Evolutionary conservation across 2,888 invertebrate genomes (phyloP), one percentile per base, ranked within the genome.

Genomic region (Cheilosia variabilis): DNA sequence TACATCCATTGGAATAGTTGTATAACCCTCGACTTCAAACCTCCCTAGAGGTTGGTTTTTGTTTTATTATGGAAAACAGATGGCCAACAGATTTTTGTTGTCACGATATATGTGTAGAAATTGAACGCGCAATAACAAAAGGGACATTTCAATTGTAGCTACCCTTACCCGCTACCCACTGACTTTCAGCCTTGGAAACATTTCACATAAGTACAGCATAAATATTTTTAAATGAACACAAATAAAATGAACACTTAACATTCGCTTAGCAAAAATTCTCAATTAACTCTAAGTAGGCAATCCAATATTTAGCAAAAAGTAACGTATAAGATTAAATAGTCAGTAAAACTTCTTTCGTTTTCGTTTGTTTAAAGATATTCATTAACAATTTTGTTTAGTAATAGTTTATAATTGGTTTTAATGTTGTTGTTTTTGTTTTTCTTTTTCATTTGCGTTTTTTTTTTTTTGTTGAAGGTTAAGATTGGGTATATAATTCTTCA

Each of bases 401-500:
- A 72, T 58, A 75, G 55, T 60, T 65, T 72, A 69, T 53, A 63
- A 34, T 63, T 57, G 63, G 57, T 52, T 57, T 57, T 13, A 69
- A 60, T 19, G 22, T 24, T 5, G 27, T 27, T n/a, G 4, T 6
- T 3, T 31, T 53, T n/a, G 13, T 10, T 37, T 62, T 66, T 65
- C 24, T n/a, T 55, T 73, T 72, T 24, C n/a, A n/a, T n/a, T 4
- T 24, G 2, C n/a, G n/a, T n/a, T 27, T 60, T 63, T 63, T 52
- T n/a, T 0, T 41, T 65, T 50, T 47, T 17, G 13, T 69, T 63
- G 24, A 66, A 76, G 50, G 65, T 78, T 82, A 65, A 55, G 60
- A 57, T 68, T 69, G 71, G 69, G 71, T 84, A 79, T 60, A 84
- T 84, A 79, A 62, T 55, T 84, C 65, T 17, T 65, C 55, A 71